A percentile compares a stretch with the other conserved stretches of the same genome.
Evolutionary conservation across 2,888 invertebrate genomes (phyloP).

Genomic region (Stomorhina lunata): DNA sequence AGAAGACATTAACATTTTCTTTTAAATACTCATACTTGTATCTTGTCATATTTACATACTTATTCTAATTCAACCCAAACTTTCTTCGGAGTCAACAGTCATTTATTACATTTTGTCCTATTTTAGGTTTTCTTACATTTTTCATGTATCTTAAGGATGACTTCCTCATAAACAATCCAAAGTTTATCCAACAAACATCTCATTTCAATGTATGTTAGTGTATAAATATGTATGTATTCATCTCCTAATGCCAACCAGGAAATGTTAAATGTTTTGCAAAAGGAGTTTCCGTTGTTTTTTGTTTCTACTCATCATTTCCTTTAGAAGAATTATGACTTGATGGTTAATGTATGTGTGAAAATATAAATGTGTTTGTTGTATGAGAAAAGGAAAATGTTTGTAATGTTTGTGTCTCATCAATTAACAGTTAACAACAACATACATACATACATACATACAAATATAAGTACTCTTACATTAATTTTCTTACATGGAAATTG

Average conservation of each 20-base stretch:
- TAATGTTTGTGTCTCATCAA: conserved; percentile 29
- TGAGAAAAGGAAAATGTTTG: neutral
- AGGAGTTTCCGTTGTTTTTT: neutral
- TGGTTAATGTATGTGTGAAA: neutral
- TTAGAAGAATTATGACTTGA: conserved; percentile 33
- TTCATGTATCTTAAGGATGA: neutral
- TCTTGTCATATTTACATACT: no score
- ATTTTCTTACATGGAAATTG: no score
- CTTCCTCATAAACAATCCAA: neutral
- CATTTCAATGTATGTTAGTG: no score
- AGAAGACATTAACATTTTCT: no score
- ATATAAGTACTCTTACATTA: no score
- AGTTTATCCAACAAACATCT: no score
- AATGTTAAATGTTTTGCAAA: conserved; percentile 32
- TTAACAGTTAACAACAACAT: conserved; percentile 41
- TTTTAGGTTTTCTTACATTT: neutral
- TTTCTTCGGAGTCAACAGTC: no score
- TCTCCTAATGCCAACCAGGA: conserved; percentile 33
- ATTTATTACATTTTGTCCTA: neutral
- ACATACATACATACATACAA: no score
- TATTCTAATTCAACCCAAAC: no score
- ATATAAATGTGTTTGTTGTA: neutral
- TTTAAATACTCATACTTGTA: no score
- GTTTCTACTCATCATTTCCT: conserved; percentile 31
- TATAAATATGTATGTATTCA: no score